Base-by-base conservation (phyloP, 2,113 vertebrate genomes). In the Siniperca chuatsi region DNA sequence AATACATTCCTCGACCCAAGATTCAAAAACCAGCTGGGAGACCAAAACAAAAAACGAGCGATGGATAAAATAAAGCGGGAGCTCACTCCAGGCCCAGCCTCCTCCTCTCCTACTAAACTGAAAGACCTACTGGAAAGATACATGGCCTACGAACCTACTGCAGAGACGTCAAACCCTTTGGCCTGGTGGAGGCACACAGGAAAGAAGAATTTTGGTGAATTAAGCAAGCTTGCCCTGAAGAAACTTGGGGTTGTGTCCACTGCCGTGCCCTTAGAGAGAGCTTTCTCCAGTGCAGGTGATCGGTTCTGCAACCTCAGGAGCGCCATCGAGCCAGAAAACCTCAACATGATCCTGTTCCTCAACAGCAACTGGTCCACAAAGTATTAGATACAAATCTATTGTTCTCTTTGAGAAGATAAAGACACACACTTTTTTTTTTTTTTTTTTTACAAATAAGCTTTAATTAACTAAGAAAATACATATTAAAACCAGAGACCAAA, bases 261-360 rank as follows among this genome's bases (percentile, higher is more conserved):
- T 0, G 69, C 79, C 7, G 46, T 80, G 33, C 78, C 68, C n/a
- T 65, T 72, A 11, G 78, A 80, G 46, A 73, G 68, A 55, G 68
- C 78, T 4, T 81, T 73, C 37, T 64, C 60, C 35, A 2, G 0
- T 2, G 48, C 60, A 46, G 79, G 48, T 4, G 60, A 66, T 23
- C 35, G 15, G 11, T 74, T 74, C 69, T 46, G 25, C 61, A 23
- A 8, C 25, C 13, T 6, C 1, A 66, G 70, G 50, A 67, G 23
- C 50, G 11, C 13, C 37, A 67, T 81, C 9, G 50, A 81, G 13
- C 70, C 70, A 18, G 61, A 81, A 67, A 46, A 57, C 61, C 79
- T 74, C 18, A 20, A 81, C 79, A 67, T 67, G 79, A 37, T 74
- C 25, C 61, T 74, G 70, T 81, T 81, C 60, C 79, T 81, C 50